Evolutionary conservation across 1,140 invertebrate species (phyloP), one percentile per base, ranked within the genome.

Genomic region (Drosophila hydei): DNA sequence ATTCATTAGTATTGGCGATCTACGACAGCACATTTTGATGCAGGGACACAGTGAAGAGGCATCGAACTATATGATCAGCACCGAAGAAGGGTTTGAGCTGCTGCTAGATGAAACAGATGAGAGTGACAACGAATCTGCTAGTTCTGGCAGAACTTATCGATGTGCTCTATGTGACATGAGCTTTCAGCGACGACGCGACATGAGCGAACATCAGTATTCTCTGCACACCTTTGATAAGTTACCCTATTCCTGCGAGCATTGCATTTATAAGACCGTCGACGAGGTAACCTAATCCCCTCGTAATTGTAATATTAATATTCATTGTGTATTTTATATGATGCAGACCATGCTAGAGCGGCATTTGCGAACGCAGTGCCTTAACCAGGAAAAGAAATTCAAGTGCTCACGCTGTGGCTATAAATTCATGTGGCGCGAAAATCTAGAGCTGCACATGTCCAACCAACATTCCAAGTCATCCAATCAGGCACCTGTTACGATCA

Each of bases 31-130:
- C 51, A 72, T 79, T 4, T 38, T 54, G 0, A 72, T 81, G 60
- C 58, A 65, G 58, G 81, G 36, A 0, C 77, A 74, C 48, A 74
- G 47, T 14, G 27, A 61, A 8, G 64, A 62, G 14, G 16, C 61
- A 0, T 19, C 27, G 19, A 80, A 72, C 16, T 89, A 89, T 62
- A 85, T 89, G 76, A 89, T 89, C 9, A 72, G 79, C 40, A 89
- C 85, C 6, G 79, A 79, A 14, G 61, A 69, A 11, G 84, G 84
- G 0, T 89, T 89, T 43, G 84, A 89, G 64, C 42, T 89, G 4
- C 43, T 75, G 8, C 30, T 89, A n/a, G 77, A 89, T 5, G 84
- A 89, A n/a, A 85, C 84, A 6, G 84, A 89, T n/a, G 84, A 89
- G 9, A 84, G 85, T 16, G 84, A 89, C 12, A 73, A 84, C 33